phyloP scores from a whole-genome alignment of 2,888 invertebrate species.

The Auanema freiburgensis region DNA sequence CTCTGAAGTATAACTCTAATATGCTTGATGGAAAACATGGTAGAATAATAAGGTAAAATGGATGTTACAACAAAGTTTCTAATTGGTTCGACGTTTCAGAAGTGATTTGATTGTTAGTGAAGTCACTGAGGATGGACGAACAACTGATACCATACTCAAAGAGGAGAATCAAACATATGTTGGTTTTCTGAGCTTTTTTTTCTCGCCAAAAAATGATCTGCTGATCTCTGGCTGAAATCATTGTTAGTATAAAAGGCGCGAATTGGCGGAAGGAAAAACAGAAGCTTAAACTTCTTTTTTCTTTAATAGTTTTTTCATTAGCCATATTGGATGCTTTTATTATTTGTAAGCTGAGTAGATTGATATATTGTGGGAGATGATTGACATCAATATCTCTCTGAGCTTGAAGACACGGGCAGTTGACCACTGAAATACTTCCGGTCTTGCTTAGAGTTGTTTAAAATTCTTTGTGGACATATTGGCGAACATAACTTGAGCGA shows the following conservation, averaged over 20 bases:
- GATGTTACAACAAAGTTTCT: conserved; percentile 36
- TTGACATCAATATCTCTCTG: too few relatives aligned
- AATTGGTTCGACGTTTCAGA: conserved; percentile 41
- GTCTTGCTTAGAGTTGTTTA: too few relatives aligned
- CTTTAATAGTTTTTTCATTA: conserved; percentile 2
- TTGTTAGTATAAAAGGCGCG: not conserved
- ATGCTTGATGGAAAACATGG: conserved; percentile 47
- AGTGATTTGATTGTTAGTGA: conserved; percentile 60
- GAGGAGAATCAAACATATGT: conserved; percentile 42
- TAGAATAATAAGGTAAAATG: conserved; percentile 36
- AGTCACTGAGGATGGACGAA: conserved; percentile 42
- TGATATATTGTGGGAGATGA: too few relatives aligned
- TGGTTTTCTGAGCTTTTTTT: conserved; percentile 14
- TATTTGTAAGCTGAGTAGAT: too few relatives aligned
- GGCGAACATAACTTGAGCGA: too few relatives aligned
- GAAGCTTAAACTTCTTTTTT: too few relatives aligned
- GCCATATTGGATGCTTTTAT: too few relatives aligned
- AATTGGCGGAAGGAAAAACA: not conserved
- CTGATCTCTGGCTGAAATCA: not conserved
- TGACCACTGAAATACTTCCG: too few relatives aligned
- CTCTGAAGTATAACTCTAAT: conserved; percentile 29
- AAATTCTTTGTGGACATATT: not conserved
- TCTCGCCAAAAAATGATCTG: not conserved
- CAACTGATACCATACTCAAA: conserved; percentile 39
- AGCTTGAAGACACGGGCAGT: too few relatives aligned